Percentiles rank a stretch among this genome's conserved stretches.
phyloP scores from a whole-genome alignment of 2,888 invertebrate genomes.

The Carpatolechia fugitivella region DNA sequence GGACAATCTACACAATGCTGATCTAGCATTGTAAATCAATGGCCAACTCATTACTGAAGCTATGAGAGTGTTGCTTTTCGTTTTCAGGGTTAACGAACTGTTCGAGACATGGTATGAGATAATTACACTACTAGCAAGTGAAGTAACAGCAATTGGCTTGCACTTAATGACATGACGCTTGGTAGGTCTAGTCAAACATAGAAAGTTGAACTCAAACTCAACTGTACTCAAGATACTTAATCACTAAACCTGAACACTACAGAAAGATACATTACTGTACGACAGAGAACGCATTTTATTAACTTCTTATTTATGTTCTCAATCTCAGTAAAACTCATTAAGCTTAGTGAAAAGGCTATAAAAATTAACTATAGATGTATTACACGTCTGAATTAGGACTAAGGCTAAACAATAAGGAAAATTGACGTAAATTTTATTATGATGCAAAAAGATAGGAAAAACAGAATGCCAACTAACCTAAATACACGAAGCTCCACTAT shows the following conservation, averaged over 20 bases:
- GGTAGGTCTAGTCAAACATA: neutral
- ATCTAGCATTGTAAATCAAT: constrained; percentile 7
- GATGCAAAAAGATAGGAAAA: neutral
- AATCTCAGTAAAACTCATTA: neutral
- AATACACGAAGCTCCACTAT: neutral
- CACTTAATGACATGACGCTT: constrained; percentile 1
- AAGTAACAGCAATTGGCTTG: constrained; percentile 6
- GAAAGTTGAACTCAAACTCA: constrained; percentile 5
- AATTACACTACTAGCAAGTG: constrained; percentile 1
- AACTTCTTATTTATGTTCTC: neutral
- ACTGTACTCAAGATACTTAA: neutral
- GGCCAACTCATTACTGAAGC: neutral
- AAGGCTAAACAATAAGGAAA: neutral
- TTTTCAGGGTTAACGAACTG: constrained; percentile 11
- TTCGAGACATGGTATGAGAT: neutral
- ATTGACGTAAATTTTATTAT: neutral
- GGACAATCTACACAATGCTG: neutral
- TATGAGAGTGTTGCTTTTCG: neutral
- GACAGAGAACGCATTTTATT: neutral
- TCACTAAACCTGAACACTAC: neutral
- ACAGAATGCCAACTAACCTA: neutral
- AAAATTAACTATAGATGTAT: too few relatives aligned
- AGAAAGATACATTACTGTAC: neutral
- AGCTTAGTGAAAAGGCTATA: too few relatives aligned
- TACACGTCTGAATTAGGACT: neutral